Percentiles rank a stretch among this genome's conserved stretches.
These are phyloP conservation scores for Oophaga pumilio DNA, from an alignment of 2,113 vertebrate genomes.

Conservation along the genomic window DNA sequence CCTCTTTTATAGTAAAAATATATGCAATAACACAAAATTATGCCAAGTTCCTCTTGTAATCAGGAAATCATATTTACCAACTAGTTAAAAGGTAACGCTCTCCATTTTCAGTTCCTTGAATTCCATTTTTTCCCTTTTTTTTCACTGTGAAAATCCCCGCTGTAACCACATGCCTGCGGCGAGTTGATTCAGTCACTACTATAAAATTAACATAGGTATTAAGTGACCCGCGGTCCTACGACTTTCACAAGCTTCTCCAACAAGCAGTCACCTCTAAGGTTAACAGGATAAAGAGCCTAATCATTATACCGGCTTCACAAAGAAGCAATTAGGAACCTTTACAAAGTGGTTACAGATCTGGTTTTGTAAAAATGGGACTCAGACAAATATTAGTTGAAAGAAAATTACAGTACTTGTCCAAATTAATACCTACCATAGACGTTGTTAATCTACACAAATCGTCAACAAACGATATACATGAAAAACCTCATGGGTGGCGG, in stretches of 20 bases:
- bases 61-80: not conserved
- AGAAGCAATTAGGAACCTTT: conserved; percentile 84
- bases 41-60: not conserved
- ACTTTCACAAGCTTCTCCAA: conserved; percentile 68
- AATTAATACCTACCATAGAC: conserved; percentile 85
- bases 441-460: conserved; percentile 85
- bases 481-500: conserved; percentile 79
- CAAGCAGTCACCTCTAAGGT: conserved; percentile 73
- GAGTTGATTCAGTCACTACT: conserved; percentile 64
- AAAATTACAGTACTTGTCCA: conserved; percentile 86
- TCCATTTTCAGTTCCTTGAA: not conserved
- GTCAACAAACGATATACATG: conserved; percentile 87
- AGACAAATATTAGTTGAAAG: conserved; percentile 85
- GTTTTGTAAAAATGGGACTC: conserved; percentile 80
- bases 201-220: conserved; percentile 67
- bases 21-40: not conserved
- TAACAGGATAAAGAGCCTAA: conserved; percentile 82
- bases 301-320: conserved; percentile 76
- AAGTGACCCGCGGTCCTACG: conserved; percentile 66
- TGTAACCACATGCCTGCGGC: conserved; percentile 63
- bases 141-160: conserved; percentile 64
- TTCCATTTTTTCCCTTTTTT: not conserved
- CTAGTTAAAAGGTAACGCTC: not conserved
- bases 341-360: conserved; percentile 80
- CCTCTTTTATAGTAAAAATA: too few species aligned